phyloP scores from a whole-genome alignment of 37 sponge, comb jelly and placozoan species.

The Beroe ovata region DNA sequence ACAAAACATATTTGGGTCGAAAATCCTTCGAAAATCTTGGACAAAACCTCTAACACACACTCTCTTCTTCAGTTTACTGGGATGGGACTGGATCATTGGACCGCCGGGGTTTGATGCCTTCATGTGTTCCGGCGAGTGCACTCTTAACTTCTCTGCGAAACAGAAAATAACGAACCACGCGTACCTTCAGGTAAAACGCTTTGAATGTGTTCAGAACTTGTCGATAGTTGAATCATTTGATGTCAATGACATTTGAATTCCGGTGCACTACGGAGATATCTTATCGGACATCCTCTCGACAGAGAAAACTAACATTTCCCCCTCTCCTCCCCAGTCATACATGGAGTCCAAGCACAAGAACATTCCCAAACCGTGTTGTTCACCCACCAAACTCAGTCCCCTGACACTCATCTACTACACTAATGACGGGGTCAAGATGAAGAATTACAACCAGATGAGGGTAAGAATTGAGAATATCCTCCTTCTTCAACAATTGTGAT shows the following conservation, averaged over 20 bases:
- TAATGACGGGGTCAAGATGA: constrained; percentile 23
- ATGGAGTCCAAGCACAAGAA: constrained; percentile 60
- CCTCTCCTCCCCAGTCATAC: not conserved
- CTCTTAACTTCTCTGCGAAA: not conserved
- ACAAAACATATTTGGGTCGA: no score
- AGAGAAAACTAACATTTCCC: no score
- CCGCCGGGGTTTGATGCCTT: constrained; percentile 58
- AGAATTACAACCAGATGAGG: constrained; percentile 22
- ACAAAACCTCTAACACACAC: no score
- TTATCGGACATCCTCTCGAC: no score
- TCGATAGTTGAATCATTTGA: no score
- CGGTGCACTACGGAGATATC: no score
- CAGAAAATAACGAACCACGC: constrained; percentile 43
- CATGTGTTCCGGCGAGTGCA: constrained; percentile 65
- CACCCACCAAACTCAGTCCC: constrained; percentile 39
- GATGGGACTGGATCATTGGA: constrained; percentile 54
- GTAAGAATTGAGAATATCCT: no score
- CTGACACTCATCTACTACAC: constrained; percentile 35
- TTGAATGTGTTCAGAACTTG: no score
- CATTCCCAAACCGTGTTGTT: constrained; percentile 63
- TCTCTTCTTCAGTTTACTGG: not conserved
- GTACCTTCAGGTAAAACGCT: constrained; percentile 63
- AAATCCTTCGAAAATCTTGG: no score
- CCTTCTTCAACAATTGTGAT: no score
- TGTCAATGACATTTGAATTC: no score